A percentile compares a stretch with the other conserved stretches of the same genome.
Conservation (phyloP, 2,113 vertebrate species). For the Eurypyga helias region DNA sequence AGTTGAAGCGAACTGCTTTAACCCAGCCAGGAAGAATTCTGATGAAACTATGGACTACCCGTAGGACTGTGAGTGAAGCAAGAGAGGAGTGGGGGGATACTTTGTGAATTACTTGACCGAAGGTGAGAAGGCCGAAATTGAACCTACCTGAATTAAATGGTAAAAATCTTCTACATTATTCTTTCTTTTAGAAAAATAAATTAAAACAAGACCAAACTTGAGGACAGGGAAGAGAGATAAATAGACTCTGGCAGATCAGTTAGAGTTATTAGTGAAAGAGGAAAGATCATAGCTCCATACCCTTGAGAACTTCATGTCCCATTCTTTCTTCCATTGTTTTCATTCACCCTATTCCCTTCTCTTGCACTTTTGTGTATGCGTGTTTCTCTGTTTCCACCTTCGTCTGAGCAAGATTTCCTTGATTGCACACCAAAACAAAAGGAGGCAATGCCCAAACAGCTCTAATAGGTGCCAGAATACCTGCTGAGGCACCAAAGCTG, state of each 20-base stretch:
- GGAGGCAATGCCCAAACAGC: neutral
- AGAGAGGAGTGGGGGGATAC: neutral
- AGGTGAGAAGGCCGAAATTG: neutral
- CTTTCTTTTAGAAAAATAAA: neutral
- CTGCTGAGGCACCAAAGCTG: neutral
- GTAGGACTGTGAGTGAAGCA: neutral
- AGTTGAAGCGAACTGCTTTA: neutral
- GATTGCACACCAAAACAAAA: neutral
- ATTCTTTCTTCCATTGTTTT: neutral
- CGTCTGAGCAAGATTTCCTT: neutral
- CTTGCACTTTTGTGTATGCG: neutral
- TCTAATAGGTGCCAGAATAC: neutral
- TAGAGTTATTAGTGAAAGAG: neutral
- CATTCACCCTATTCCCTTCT: neutral
- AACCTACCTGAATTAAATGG: neutral
- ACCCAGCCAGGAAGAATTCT: neutral
- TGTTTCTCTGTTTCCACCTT: neutral
- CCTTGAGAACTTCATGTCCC: neutral
- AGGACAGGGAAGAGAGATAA: neutral
- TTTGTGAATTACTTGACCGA: neutral
- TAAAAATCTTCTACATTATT: neutral
- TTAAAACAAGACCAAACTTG: neutral
- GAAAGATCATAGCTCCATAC: rapidly evolving
- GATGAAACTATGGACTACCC: neutral
- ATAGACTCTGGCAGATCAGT: neutral